These are phyloP conservation scores for Meghimatium bilineatum DNA, from an alignment of 2,888 invertebrate species.

Conservation along the genomic window DNA sequence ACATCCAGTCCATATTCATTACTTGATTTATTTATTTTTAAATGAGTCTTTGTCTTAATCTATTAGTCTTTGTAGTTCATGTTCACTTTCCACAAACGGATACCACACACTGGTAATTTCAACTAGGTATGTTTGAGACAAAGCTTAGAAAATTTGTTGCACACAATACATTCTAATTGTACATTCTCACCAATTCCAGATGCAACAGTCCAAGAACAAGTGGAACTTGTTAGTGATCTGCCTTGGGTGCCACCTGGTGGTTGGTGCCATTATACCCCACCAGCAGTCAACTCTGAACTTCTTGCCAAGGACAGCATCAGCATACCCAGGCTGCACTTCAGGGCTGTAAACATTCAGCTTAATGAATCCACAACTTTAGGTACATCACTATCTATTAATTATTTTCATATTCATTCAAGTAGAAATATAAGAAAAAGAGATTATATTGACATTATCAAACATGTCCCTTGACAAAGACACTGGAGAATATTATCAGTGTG, in stretches of 20 bases:
- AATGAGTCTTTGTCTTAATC: no score
- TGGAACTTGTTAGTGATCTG: conserved; percentile 64
- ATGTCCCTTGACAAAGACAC: no score
- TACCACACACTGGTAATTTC: no score
- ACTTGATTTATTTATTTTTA: no score
- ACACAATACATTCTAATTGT: background rate
- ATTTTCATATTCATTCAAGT: no score
- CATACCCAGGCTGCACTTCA: conserved; percentile 53
- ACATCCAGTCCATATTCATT: no score
- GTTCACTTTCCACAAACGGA: no score
- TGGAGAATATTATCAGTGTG: no score
- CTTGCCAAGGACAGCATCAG: conserved; percentile 79
- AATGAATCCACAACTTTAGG: background rate
- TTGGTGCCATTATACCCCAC: conserved; percentile 85
- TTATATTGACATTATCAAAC: no score
- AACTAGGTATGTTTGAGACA: background rate
- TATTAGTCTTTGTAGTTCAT: no score
- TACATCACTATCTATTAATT: background rate
- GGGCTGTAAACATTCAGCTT: conserved; percentile 34
- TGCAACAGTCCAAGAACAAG: conserved; percentile 71
- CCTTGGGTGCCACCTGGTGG: conserved; percentile 79
- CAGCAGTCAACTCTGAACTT: conserved; percentile 82
- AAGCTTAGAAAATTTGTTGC: no score
- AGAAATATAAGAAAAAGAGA: no score
- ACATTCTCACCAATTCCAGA: conserved; percentile 33